Conservation (phyloP, 2,113 vertebrate species). For the Alethe castanea region DNA sequence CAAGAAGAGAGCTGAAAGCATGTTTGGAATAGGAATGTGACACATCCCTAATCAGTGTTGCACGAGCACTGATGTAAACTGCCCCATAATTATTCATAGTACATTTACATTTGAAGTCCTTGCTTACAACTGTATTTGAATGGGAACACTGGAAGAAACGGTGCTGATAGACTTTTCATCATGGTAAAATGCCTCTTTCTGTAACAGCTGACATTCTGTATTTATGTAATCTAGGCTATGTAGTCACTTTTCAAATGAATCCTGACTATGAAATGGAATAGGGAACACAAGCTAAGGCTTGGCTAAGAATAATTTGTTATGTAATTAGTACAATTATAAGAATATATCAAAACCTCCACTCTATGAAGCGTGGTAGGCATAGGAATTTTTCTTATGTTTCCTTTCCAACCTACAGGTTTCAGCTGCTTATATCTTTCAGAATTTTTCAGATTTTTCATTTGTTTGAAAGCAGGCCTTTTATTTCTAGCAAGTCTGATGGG, state of each 20-base stretch:
- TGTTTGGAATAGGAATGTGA: neutral
- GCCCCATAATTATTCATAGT: neutral
- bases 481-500: neutral
- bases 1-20: neutral
- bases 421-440: neutral
- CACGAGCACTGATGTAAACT: neutral
- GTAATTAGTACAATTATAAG: neutral
- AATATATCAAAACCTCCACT: constrained; percentile 3
- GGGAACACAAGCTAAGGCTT: neutral
- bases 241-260: neutral
- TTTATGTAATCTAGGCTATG: neutral
- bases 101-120: neutral
- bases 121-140: neutral
- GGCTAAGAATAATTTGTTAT: constrained; percentile 36
- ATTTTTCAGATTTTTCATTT: neutral
- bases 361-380: neutral
- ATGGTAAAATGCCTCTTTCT: neutral
- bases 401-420: neutral
- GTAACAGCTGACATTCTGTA: neutral
- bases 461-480: neutral
- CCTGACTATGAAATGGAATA: neutral
- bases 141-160: neutral
- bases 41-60: neutral
- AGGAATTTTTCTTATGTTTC: neutral
- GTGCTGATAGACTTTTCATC: neutral